A percentile compares a stretch with the other conserved stretches of the same genome.
phyloP scores from a whole-genome alignment of 2,888 invertebrate genomes.

The Sphecodes monilicornis region DNA sequence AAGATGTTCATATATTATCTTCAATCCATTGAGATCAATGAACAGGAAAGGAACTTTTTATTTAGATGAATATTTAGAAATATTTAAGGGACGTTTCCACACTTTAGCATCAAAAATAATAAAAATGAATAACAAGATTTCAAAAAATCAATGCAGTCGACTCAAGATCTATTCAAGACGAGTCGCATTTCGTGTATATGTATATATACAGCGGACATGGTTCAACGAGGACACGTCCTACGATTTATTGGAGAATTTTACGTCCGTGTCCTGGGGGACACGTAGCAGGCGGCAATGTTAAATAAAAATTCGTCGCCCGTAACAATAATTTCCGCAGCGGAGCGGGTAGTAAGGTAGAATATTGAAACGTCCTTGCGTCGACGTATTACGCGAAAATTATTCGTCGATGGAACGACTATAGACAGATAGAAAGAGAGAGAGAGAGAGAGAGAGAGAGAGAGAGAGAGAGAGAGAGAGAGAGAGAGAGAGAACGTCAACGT shows the following conservation, averaged over 20 bases:
- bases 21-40: no score
- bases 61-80: no score
- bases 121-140: background rate
- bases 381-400: slow-evolving; percentile 1
- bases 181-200: background rate
- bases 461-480: no score
- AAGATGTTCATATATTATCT: no score
- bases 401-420: background rate
- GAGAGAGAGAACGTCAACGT: background rate
- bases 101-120: no score
- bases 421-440: background rate
- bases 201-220: background rate
- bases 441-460: no score
- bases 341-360: background rate
- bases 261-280: background rate
- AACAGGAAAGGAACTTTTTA: no score
- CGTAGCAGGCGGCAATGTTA: background rate
- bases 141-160: background rate
- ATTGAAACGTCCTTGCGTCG: background rate
- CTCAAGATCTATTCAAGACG: no score
- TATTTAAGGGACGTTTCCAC: no score
- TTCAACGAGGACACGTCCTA: background rate
- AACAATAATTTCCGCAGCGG: background rate
- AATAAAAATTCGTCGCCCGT: slow-evolving; percentile 8
- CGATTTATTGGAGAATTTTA: background rate